Conservation (phyloP, 2,888 invertebrate genomes). For the Melitaea athalia region DNA sequence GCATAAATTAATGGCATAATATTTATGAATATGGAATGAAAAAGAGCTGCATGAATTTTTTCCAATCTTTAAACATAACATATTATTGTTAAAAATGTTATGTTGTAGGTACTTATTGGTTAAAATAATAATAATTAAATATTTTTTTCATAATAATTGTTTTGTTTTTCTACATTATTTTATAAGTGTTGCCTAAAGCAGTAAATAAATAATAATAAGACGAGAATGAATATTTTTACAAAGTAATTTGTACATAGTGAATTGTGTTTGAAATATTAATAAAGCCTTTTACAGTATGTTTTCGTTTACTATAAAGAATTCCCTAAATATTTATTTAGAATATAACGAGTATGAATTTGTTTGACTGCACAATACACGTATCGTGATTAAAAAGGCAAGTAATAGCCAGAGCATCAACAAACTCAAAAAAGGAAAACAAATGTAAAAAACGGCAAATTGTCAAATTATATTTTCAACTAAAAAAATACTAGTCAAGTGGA, state of each 20-base stretch:
- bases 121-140: conserved; percentile 69
- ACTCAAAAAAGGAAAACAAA: too few relatives aligned
- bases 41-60: neutral
- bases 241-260: conserved; percentile 81
- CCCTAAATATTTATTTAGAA: neutral
- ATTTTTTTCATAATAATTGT: conserved; percentile 72
- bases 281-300: conserved; percentile 75
- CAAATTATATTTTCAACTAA: too few relatives aligned
- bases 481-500: too few relatives aligned
- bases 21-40: neutral
- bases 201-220: conserved; percentile 76
- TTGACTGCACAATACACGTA: too few relatives aligned
- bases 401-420: too few relatives aligned
- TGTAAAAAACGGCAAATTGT: too few relatives aligned
- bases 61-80: conserved; percentile 39
- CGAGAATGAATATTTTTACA: conserved; percentile 82
- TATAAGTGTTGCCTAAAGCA: conserved; percentile 77
- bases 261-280: conserved; percentile 80
- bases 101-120: conserved; percentile 70
- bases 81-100: conserved; percentile 38
- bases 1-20: too few relatives aligned
- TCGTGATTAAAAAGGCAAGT: too few relatives aligned
- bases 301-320: conserved; percentile 15
- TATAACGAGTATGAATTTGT: too few relatives aligned
- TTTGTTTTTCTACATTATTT: conserved; percentile 67